These are phyloP conservation scores for Aricia agestis DNA, from an alignment of 1,140 invertebrate species.

Conservation along the genomic window DNA sequence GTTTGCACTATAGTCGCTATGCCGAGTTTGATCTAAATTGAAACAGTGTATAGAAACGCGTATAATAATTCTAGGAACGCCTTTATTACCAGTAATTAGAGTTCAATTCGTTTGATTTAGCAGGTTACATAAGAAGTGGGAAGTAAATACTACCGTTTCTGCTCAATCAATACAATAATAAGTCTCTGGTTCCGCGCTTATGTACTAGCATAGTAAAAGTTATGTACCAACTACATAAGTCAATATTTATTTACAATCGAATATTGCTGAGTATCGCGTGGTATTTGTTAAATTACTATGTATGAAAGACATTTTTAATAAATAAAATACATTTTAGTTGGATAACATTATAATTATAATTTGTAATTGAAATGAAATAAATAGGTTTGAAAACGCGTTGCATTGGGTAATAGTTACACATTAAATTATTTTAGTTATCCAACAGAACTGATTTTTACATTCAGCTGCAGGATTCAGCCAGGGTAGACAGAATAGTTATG, in stretches of 20 bases:
- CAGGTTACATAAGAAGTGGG: neutral
- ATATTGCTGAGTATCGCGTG: neutral
- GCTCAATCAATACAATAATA: conserved; percentile 1
- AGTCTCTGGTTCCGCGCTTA: neutral
- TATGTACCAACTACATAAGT: neutral
- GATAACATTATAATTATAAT: too few species aligned
- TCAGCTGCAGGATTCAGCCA: too few species aligned
- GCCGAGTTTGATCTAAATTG: too few species aligned
- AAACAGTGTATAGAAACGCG: too few species aligned
- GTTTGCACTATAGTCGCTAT: too few species aligned
- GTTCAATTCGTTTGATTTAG: neutral
- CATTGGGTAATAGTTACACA: too few species aligned
- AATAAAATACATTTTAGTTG: neutral
- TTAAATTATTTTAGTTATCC: too few species aligned
- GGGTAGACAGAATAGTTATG: too few species aligned
- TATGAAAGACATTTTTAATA: neutral
- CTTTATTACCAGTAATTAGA: neutral
- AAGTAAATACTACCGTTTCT: neutral
- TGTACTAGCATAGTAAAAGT: neutral
- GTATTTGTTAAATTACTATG: neutral
- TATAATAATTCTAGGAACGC: neutral
- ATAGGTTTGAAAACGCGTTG: too few species aligned
- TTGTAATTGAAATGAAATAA: too few species aligned
- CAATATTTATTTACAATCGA: neutral
- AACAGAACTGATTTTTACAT: too few species aligned